Evolutionary conservation across 2,113 vertebrate genomes (phyloP).

Genomic region (Corynorhinus townsendii): DNA sequence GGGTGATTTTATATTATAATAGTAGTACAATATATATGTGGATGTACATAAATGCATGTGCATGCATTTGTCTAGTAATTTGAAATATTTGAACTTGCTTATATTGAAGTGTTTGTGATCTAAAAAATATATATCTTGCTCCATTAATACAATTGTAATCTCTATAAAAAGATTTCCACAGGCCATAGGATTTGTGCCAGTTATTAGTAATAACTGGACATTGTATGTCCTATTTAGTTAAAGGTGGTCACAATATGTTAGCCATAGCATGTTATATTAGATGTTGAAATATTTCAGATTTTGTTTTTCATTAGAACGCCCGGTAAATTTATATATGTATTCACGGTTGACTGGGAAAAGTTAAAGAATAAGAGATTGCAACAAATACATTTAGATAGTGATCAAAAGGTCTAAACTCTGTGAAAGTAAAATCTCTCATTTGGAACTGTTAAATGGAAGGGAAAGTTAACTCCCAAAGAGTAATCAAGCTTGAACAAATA

Average conservation of each 20-base stretch:
- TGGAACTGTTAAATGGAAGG: constrained; percentile 21
- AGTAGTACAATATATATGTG: neutral
- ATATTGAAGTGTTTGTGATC: constrained; percentile 18
- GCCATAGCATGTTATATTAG: neutral
- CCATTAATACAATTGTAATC: constrained; percentile 46
- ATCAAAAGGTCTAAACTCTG: neutral
- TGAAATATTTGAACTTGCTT: constrained; percentile 29
- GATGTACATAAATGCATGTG: neutral
- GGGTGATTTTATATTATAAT: neutral
- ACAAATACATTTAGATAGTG: neutral
- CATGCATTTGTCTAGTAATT: neutral
- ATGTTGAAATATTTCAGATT: neutral
- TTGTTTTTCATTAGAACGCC: neutral
- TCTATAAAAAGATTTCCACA: constrained; percentile 26
- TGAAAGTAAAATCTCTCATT: neutral
- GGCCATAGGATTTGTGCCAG: neutral
- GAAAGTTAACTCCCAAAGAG: constrained; percentile 10
- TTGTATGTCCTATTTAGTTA: neutral
- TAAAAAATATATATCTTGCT: neutral
- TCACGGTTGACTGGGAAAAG: neutral
- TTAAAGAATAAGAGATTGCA: neutral
- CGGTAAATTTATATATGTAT: neutral
- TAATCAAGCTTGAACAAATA: neutral
- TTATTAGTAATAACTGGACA: neutral
- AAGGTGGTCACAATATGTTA: neutral